phyloP scores from a whole-genome alignment of 2,797 vertebrate genomes.

The Todus mexicanus region DNA sequence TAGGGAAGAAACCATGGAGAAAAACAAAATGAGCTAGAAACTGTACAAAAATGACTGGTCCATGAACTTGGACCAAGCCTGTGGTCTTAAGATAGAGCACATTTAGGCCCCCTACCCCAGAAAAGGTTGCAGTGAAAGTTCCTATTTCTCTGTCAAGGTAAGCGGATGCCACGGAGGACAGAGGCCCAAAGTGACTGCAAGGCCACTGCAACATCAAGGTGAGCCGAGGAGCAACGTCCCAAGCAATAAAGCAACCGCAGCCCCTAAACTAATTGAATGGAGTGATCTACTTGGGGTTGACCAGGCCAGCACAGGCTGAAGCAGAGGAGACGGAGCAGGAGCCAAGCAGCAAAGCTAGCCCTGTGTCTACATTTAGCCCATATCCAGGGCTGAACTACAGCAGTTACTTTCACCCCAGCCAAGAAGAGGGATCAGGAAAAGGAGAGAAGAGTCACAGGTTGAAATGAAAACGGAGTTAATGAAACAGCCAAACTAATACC shows the following conservation, averaged over 20 bases:
- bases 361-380: neutral
- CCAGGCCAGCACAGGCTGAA: neutral
- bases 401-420: neutral
- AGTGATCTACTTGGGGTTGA: neutral
- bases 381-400: neutral
- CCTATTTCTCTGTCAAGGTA: neutral
- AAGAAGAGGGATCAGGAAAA: neutral
- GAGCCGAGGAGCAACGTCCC: neutral
- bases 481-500: neutral
- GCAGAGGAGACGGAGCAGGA: neutral
- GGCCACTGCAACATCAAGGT: too few species aligned
- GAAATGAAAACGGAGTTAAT: neutral
- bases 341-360: neutral
- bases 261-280: neutral
- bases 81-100: neutral
- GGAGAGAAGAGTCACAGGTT: neutral
- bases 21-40: neutral
- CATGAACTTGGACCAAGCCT: neutral
- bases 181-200: neutral
- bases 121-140: neutral
- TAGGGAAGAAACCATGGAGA: neutral
- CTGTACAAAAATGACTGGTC: neutral
- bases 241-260: neutral
- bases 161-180: neutral
- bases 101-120: too few species aligned